Percentiles rank a stretch among this genome's conserved stretches.
Conservation (phyloP, 2,888 invertebrate genomes). For the Panopea generosa region DNA sequence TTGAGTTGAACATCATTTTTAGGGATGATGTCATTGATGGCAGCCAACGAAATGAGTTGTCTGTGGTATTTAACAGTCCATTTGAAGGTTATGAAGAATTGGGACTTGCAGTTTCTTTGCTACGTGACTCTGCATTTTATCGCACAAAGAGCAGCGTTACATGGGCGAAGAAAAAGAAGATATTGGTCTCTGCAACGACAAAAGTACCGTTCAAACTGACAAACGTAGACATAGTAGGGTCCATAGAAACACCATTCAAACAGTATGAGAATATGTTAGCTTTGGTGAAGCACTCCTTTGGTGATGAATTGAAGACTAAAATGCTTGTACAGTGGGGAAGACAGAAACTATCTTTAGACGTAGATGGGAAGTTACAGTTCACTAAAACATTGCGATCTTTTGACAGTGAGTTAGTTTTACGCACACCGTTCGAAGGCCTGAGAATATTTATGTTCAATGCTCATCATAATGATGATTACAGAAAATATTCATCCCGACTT, state of each 20-base stretch:
- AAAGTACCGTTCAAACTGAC: conserved; percentile 55
- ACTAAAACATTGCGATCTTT: conserved; percentile 17
- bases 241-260: conserved; percentile 63
- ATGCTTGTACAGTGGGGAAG: conserved; percentile 49
- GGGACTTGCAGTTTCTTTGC: conserved; percentile 50
- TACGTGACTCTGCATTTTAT: conserved; percentile 40
- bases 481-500: conserved; percentile 30
- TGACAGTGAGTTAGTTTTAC: conserved; percentile 40
- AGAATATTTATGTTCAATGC: conserved; percentile 36
- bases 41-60: conserved; percentile 48
- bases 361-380: conserved; percentile 16
- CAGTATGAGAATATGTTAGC: conserved; percentile 38
- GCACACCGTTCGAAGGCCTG: conserved; percentile 56
- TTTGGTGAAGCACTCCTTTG: conserved; percentile 39
- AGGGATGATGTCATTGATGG: conserved; percentile 46
- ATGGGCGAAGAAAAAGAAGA: conserved; percentile 62
- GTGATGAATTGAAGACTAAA: conserved; percentile 32
- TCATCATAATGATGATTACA: conserved; percentile 37
- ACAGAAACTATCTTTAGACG: conserved; percentile 39
- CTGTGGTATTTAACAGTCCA: conserved; percentile 64
- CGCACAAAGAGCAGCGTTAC: conserved; percentile 57
- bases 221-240: conserved; percentile 54
- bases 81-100: conserved; percentile 59
- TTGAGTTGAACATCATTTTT: conserved; percentile 55
- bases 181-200: conserved; percentile 51